Evolutionary conservation across 1,140 invertebrate species (phyloP), one percentile per base, ranked within the genome.

Genomic region (Leptinotarsa undecemlineata): DNA sequence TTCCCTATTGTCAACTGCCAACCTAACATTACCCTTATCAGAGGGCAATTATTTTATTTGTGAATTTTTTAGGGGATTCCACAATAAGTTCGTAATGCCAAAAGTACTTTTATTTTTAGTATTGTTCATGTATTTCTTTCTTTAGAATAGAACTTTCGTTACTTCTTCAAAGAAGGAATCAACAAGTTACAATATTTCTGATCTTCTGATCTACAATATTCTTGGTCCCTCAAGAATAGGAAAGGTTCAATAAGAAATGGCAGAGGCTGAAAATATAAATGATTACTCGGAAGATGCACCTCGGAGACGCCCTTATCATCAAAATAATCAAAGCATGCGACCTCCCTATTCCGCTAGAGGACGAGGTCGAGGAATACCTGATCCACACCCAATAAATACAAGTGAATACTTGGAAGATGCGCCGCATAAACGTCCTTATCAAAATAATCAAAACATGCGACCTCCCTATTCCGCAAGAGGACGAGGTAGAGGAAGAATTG

Each of bases 311-410:
- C 69, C 51, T 6, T n/a, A 19, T 60, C 48, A 71, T 19, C 51
- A 57, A 57, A 57, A 57, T 57, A 63, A 15, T 23, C n/a, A 63
- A 23, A 63, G 17, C 60, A 57, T 57, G 51, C 15, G 33, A 19
- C 66, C 23, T 23, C 66, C 66, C 17, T 47, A 68, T 47, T 42
- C 23, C 19, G 66, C 8, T 13, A 68, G 66, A 8, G 66, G 66
- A 3, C 23, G 66, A 68, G 26, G 66, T 17, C 15, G 69, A 33
- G 69, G 68, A 19, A 69, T 48, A n/a, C n/a, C 15, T 19, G 48
- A 51, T 26, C 15, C 74, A 15, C 68, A 73, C 11, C 74, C 76
- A 4, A 70, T 70, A 23, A 76, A 76, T 66, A 73, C 77, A 15
- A 21, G 14, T 21, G 60, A 17, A 17, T 61, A 61, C 33, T 42